phyloP scores from a whole-genome alignment of 1,140 invertebrate genomes.

The Heliconius hewitsoni region DNA sequence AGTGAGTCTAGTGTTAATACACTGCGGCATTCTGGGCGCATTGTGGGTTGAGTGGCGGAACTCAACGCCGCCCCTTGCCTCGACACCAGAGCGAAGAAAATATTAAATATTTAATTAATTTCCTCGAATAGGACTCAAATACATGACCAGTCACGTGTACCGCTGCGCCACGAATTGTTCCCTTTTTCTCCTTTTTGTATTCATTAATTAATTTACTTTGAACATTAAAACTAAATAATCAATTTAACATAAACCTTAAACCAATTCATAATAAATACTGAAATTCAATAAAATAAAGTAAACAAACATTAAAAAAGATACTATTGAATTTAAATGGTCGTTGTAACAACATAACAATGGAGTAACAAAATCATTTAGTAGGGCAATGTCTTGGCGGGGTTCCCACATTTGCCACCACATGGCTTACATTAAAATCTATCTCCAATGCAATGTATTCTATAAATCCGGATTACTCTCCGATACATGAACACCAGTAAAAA shows the following conservation, averaged over 20 bases:
- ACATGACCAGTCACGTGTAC: too few species aligned
- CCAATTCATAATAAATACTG: background rate
- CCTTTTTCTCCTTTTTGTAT: too few species aligned
- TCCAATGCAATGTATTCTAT: constrained; percentile 70
- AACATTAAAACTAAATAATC: too few species aligned
- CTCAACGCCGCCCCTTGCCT: too few species aligned
- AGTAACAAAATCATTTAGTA: constrained; percentile 74
- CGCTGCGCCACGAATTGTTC: too few species aligned
- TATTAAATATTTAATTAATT: too few species aligned
- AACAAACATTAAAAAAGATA: constrained; percentile 34
- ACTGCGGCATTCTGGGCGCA: too few species aligned
- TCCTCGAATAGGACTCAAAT: too few species aligned
- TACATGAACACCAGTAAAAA: constrained; percentile 55
- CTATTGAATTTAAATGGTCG: constrained; percentile 37
- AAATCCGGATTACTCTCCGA: constrained; percentile 76
- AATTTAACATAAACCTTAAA: background rate
- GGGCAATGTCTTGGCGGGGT: constrained; percentile 75
- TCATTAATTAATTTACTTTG: too few species aligned
- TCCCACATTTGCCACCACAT: constrained; percentile 79
- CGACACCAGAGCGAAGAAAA: too few species aligned
- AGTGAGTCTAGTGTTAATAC: too few species aligned
- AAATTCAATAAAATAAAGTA: constrained; percentile 2
- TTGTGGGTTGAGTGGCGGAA: too few species aligned
- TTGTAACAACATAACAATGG: constrained; percentile 68
- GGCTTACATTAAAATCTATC: constrained; percentile 71